Conservation (phyloP, 1,140 invertebrate species). For the Chrysopa pallens region DNA sequence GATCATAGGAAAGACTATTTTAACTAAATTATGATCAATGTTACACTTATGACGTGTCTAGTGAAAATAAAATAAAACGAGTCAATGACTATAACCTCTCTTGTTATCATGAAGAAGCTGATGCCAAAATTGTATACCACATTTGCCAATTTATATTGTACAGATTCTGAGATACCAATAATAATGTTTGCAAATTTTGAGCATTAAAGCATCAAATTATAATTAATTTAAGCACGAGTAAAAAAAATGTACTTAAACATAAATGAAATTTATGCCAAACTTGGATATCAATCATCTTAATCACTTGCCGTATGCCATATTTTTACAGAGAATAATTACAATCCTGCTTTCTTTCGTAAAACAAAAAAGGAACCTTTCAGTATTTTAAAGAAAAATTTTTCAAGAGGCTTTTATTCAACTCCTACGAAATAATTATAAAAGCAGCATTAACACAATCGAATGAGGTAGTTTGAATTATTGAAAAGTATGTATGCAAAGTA, state of each 20-base stretch:
- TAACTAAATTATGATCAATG: conserved; percentile 10
- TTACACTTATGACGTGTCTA: conserved; percentile 6
- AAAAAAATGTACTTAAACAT: conserved; percentile 7
- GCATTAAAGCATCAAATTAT: conserved; percentile 7
- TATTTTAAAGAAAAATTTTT: no score
- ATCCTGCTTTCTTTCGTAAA: no score
- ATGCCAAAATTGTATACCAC: conserved; percentile 7
- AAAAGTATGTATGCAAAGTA: conserved; percentile 6
- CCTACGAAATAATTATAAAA: no score
- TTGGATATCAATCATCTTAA: conserved; percentile 7
- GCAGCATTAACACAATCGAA: no score
- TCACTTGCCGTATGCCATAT: conserved; percentile 9
- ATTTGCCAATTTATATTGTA: conserved; percentile 10
- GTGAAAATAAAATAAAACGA: conserved; percentile 6
- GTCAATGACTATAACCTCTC: conserved; percentile 6
- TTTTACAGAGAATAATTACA: conserved; percentile 4
- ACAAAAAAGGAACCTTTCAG: no score
- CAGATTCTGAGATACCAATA: conserved; percentile 9
- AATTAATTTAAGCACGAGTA: conserved; percentile 6
- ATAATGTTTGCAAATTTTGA: conserved; percentile 11
- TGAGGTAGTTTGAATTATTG: not conserved
- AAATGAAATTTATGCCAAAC: conserved; percentile 7
- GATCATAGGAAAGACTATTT: conserved; percentile 5
- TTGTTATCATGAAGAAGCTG: conserved; percentile 10
- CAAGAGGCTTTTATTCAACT: no score